Evolutionary conservation across 2,888 invertebrate species (phyloP), one percentile per base, ranked within the genome.

Genomic region (Autographa pulchrina): DNA sequence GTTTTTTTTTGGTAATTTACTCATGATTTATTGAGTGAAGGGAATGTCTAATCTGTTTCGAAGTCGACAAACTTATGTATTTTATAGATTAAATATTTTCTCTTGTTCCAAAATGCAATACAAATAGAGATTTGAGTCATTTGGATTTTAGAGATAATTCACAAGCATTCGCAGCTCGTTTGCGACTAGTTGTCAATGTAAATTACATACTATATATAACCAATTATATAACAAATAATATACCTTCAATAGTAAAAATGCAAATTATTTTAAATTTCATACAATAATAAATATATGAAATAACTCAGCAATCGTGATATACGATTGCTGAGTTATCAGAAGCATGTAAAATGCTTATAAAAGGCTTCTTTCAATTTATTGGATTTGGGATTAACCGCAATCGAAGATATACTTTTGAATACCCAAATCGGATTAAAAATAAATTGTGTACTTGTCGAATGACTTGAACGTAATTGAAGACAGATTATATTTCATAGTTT

Each of bases 291-390:
- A 41, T 58, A 56, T 63, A 25, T 48, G 32, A 63, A 14, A 52
- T 60, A 66, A 72, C 48, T 31, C 54, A 35, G 32, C 48, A 61
- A 43, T 66, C 63, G 65, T 64, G n/a, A 68, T 20, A 67, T 69
- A n/a, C n/a, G n/a, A n/a, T n/a, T n/a, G n/a, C n/a, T n/a, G n/a
- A n/a, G n/a, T 74, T 71, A 69, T 77, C 13, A 71, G 74, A 70
- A 72, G 61, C 64, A 74, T 67, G 60, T 64, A 70, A 77, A 72
- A 62, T 75, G 75, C 72, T 62, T 61, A 81, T 66, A 75, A 80
- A 38, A 65, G 78, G 68, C 71, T 56, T 80, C 78, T 81, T 74
- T 75, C 81, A 81, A 78, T 81, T 81, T 81, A 83, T 78, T 78
- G 68, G 75, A 81, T 70, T 66, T 64, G 65, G 78, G 83, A 81